Conservation (phyloP, 2,113 vertebrate genomes). For the Zosterops hypoxanthus region DNA sequence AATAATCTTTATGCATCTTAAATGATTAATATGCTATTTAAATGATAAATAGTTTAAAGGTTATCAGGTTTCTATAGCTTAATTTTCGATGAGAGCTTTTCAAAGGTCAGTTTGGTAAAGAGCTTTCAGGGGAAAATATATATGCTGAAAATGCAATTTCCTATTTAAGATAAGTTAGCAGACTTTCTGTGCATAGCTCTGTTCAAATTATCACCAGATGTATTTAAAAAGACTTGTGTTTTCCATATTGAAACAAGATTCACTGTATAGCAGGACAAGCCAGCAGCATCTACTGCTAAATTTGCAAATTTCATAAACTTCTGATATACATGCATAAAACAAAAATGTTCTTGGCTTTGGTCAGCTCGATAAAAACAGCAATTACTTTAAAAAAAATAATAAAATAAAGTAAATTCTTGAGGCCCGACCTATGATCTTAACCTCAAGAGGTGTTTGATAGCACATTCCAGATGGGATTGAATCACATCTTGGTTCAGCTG, state of each 20-base stretch:
- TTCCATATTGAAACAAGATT: background rate
- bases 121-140: background rate
- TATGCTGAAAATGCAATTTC: background rate
- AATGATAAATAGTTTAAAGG: background rate
- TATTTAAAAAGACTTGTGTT: background rate
- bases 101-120: background rate
- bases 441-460: background rate
- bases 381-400: background rate
- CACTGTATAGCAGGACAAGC: fast-evolving
- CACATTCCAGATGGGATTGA: background rate
- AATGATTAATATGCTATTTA: background rate
- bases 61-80: background rate
- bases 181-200: background rate
- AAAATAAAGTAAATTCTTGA: background rate
- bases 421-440: background rate
- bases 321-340: background rate
- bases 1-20: background rate
- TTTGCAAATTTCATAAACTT: background rate
- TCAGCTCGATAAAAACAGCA: background rate
- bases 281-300: background rate
- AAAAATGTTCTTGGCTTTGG: background rate
- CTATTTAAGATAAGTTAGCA: background rate
- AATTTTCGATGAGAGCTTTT: background rate
- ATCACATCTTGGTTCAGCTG: background rate
- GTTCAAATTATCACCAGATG: background rate